Base-by-base conservation (phyloP, 2,113 vertebrate species). In the Cygnus buccinator region DNA sequence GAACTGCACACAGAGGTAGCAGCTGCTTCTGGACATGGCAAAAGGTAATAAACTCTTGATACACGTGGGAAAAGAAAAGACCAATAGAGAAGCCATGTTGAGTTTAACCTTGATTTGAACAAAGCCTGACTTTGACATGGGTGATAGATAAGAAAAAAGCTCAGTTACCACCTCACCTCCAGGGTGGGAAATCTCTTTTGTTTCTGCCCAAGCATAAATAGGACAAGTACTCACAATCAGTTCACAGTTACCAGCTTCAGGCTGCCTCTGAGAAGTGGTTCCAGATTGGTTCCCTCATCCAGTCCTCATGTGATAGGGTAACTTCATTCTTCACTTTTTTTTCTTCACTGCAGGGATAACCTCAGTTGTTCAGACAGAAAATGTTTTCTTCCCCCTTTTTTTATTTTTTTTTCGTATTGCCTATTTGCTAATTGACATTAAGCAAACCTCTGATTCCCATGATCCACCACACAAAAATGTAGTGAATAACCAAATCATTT, bases 271-370 rank as follows among this genome's bases (percentile, higher is more conserved):
- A 91, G 95, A 89, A 80, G 57, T 73, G 20, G 41, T 95, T 97
- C 78, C 83, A 94, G 39, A 71, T 39, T 79, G 37, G 91, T 94
- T 94, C 82, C 39, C 95, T 59, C 76, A 41, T 21, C 65, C 28
- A 52, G 70, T 84, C 87, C 41, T 95, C 90, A 96, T 89, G 65
- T 46, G 77, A 96, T 93, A 55, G 97, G 70, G 52, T 89, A 93
- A 88, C 88, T 95, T 97, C 94, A 94, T 97, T 95, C 48, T 95
- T 97, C 92, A 91, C 61, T 96, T 88, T 81, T 81, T 95, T 96
- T 96, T 95, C 81, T 93, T 96, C 85, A 63, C 76, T 95, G 74
- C 61, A 95, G 81, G 79, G 46, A 95, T 97, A 97, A 87, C 28
- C 94, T 65, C 37, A 87, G 39, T 92, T 95, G 50, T 35, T 79